Evolutionary conservation across 2,797 vertebrate genomes (phyloP).

Genomic region (Chelidonichthys spinosus): DNA sequence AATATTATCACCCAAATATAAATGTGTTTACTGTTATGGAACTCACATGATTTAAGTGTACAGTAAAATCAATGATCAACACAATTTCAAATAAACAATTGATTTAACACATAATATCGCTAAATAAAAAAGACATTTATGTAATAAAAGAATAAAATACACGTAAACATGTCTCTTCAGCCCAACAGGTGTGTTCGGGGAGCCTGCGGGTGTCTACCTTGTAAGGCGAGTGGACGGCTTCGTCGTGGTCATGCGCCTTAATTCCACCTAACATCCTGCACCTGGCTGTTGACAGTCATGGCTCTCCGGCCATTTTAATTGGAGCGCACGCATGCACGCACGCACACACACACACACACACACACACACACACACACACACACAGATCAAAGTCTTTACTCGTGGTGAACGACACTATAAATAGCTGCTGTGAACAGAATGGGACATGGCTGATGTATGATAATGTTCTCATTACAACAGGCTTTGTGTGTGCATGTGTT

Average conservation of each 20-base stretch:
- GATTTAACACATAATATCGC: not conserved
- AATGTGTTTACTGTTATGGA: not conserved
- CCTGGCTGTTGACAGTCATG: constrained; percentile 72
- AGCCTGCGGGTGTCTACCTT: constrained; percentile 18
- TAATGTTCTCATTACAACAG: constrained; percentile 60
- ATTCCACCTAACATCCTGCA: constrained; percentile 63
- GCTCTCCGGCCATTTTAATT: constrained; percentile 64
- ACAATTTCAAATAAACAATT: not conserved
- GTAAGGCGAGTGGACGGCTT: constrained; percentile 43
- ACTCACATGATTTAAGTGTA: not conserved
- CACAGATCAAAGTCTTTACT: constrained; percentile 40
- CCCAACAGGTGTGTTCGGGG: constrained; percentile 11
- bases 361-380: constrained; percentile 25
- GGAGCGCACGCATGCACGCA: constrained; percentile 12
- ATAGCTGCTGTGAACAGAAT: constrained; percentile 39
- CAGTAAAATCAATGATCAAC: not conserved
- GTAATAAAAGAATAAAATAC: not conserved
- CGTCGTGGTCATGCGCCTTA: constrained; percentile 55
- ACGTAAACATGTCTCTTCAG: not conserved
- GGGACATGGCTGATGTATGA: constrained; percentile 31
- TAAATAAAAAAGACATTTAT: not conserved
- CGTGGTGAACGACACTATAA: constrained; percentile 50
- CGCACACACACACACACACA: constrained; percentile 20
- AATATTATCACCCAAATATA: not conserved
- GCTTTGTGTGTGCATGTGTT: constrained; percentile 46